Conservation (phyloP, 1,140 invertebrate species). For the Cotesia typhae region DNA sequence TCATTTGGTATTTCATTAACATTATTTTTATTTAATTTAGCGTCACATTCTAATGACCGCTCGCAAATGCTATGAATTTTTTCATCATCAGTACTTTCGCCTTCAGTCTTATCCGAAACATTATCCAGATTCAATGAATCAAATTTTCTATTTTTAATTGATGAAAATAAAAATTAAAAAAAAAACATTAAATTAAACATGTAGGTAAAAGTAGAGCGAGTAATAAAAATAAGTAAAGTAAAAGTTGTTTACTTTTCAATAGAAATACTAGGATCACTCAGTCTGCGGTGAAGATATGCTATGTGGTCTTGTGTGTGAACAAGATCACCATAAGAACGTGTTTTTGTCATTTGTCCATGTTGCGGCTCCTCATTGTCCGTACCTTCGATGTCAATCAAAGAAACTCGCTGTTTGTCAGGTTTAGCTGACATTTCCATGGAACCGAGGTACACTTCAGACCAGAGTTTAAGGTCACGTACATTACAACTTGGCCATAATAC, state of each 20-base stretch:
- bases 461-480: slow-evolving; percentile 82
- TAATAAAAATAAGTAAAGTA: slow-evolving; percentile 3
- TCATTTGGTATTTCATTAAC: slow-evolving; percentile 53
- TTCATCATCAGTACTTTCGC: slow-evolving; percentile 41
- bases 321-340: slow-evolving; percentile 83
- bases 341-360: slow-evolving; percentile 74
- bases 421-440: slow-evolving; percentile 65
- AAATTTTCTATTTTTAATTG: slow-evolving; percentile 55
- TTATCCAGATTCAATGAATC: slow-evolving; percentile 57
- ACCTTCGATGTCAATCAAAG: slow-evolving; percentile 61
- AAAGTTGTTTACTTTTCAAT: slow-evolving; percentile 67
- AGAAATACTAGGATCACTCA: slow-evolving; percentile 83
- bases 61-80: slow-evolving; percentile 39
- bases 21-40: slow-evolving; percentile 45
- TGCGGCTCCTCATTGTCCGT: slow-evolving; percentile 59
- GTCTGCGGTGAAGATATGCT: slow-evolving; percentile 72
- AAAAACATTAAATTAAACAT: background rate
- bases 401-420: slow-evolving; percentile 57
- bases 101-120: slow-evolving; percentile 49
- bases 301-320: slow-evolving; percentile 72
- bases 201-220: background rate
- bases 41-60: slow-evolving; percentile 43
- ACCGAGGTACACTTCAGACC: slow-evolving; percentile 86
- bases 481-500: slow-evolving; percentile 87
- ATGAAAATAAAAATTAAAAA: slow-evolving; percentile 14